These are phyloP conservation scores for Phoxinus dragarum DNA, from an alignment of 2,797 vertebrate genomes.

Conservation along the genomic window DNA sequence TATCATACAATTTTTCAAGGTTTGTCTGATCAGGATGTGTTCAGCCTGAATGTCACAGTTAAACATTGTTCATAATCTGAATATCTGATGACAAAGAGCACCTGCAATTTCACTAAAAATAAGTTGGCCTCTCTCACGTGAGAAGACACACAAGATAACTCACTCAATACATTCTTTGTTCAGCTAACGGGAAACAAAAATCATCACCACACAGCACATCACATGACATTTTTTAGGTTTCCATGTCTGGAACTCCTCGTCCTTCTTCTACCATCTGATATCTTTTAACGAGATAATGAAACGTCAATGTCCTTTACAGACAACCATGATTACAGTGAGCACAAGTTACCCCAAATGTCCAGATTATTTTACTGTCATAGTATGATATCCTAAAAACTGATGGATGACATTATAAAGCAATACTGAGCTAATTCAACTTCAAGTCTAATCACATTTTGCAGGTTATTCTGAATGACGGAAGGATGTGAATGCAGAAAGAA, in stretches of 20 bases:
- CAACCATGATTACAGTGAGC: conserved; percentile 8
- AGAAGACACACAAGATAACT: background rate
- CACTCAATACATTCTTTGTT: conserved; percentile 27
- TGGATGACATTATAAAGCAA: conserved; percentile 5
- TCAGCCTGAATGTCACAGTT: background rate
- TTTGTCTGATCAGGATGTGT: background rate
- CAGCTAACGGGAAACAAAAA: background rate
- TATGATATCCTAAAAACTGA: conserved; percentile 9
- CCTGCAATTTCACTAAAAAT: background rate
- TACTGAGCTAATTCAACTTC: background rate
- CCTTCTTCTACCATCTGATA: background rate
- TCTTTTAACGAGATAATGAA: background rate
- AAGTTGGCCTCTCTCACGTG: background rate
- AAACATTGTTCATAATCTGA: background rate
- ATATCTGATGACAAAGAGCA: conserved; percentile 11
- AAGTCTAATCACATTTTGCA: background rate
- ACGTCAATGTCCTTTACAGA: conserved; percentile 19
- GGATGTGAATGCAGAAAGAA: background rate
- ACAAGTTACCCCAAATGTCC: background rate
- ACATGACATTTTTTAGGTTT: conserved; percentile 32
- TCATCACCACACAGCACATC: conserved; percentile 12
- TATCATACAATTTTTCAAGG: background rate
- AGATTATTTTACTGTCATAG: background rate
- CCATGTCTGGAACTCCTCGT: background rate
- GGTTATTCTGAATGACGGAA: background rate